Evolutionary conservation across 2,113 vertebrate genomes (phyloP), one percentile per base, ranked within the genome.

Genomic region (Orientallactaga bullata): DNA sequence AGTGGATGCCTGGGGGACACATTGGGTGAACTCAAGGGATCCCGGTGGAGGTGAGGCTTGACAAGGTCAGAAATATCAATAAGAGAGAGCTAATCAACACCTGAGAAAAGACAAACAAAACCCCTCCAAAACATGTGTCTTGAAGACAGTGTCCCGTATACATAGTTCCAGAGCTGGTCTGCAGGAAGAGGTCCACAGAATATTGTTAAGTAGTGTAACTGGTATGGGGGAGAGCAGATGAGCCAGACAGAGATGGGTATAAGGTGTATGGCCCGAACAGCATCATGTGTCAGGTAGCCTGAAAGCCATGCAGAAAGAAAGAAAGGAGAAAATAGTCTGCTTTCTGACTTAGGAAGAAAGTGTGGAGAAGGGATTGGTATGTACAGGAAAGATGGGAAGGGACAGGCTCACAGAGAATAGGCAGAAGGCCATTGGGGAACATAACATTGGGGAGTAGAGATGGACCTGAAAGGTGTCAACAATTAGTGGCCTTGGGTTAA

Each of bases 211-310:
- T 11, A 11, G 69, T 17, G 16, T 12, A 23, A 21, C 10, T 35
- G 63, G 4, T 2, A 0, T 1, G 68, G 30, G n/a, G 39, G 68
- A 26, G 39, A 37, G 18, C 0, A 6, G 39, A 47, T 2, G 55
- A 4, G 3, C 10, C 0, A 47, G 58, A 37, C 2, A 30, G 35
- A 24, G n/a, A 6, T 0, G 30, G 20, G 16, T 24, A 0, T 0
- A 4, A 55, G 39, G 18, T 51, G 9, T 12, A 8, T 42, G 55
- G 7, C n/a, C 23, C 21, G 51, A 37, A 71, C 18, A 35, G 32
- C 15, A 10, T 1, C 21, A 2, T 28, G 2, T 5, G 16, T 16
- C 15, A 9, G 42, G 18, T 0, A 20, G 47, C 18, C 65, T 20
- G n/a, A 35, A 66, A 78, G 65, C 28, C 10, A 32, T 26, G 4